A percentile compares a stretch with the other conserved stretches of the same genome.
Evolutionary conservation across 2,888 invertebrate genomes (phyloP).

Genomic region (Odontocerum albicorne): DNA sequence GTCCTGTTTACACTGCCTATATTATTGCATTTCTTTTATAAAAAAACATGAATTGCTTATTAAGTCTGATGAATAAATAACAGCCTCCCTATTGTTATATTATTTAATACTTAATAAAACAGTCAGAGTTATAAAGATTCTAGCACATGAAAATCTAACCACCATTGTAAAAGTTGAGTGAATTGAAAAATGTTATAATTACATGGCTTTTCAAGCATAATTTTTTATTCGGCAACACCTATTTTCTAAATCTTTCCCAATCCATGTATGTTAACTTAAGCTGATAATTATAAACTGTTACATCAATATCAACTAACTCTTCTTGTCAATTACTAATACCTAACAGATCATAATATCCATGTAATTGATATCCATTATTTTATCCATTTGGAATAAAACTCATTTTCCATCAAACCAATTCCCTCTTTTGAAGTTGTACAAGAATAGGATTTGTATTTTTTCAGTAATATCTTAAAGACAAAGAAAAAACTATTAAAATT

Average conservation of each 20-base stretch:
- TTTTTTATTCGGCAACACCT: constrained; percentile 7
- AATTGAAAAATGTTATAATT: background rate
- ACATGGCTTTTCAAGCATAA: constrained; percentile 4
- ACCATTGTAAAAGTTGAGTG: constrained; percentile 2
- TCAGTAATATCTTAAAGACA: too few species aligned
- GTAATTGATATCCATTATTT: too few species aligned
- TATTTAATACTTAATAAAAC: constrained; percentile 14
- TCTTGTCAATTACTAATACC: constrained; percentile 8
- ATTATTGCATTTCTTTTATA: too few species aligned
- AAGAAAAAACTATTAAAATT: too few species aligned
- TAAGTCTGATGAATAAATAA: too few species aligned
- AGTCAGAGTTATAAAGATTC: constrained; percentile 14
- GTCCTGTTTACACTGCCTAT: too few species aligned
- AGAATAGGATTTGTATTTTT: too few species aligned
- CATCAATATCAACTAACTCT: background rate
- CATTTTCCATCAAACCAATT: too few species aligned
- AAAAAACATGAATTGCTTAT: constrained; percentile 18
- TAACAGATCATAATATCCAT: constrained; percentile 13
- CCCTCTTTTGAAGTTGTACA: too few species aligned
- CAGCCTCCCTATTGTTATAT: constrained; percentile 4
- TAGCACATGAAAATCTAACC: constrained; percentile 13
- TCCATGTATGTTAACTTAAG: background rate
- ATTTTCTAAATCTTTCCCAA: constrained; percentile 12
- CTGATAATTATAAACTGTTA: constrained; percentile 1
- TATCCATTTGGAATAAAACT: too few species aligned